phyloP scores from a whole-genome alignment of 2,888 invertebrate species.

The Caenorhabditis sp. region DNA sequence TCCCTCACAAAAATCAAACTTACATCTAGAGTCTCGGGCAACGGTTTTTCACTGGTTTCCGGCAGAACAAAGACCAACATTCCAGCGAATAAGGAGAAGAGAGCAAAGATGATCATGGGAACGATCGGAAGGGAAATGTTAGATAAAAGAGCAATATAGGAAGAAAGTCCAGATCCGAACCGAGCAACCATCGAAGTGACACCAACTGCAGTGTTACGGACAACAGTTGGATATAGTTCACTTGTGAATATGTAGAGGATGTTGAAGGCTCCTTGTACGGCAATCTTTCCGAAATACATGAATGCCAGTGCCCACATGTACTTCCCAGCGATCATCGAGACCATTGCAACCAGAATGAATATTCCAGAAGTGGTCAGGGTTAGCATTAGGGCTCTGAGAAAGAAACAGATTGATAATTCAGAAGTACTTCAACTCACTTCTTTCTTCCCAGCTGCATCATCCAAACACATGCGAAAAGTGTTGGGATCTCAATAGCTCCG shows the following conservation, averaged over 20 bases:
- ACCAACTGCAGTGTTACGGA: conserved; percentile 82
- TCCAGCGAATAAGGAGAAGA: conserved; percentile 83
- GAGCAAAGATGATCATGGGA: conserved; percentile 83
- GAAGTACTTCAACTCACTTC: conserved; percentile 57
- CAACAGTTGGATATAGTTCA: conserved; percentile 83
- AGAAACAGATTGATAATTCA: background rate
- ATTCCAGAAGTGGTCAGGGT: conserved; percentile 80
- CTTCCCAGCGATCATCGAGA: conserved; percentile 70
- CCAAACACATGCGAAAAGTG: conserved; percentile 81
- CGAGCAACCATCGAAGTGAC: conserved; percentile 81
- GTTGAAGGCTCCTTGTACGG: conserved; percentile 83
- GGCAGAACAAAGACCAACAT: conserved; percentile 81
- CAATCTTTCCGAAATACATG: conserved; percentile 82
- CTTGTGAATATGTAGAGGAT: conserved; percentile 83
- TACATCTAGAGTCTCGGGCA: conserved; percentile 82
- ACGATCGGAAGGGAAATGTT: conserved; percentile 82
- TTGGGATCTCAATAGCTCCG: conserved; percentile 82
- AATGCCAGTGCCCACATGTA: conserved; percentile 79
- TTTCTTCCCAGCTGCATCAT: conserved; percentile 81
- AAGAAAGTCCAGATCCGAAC: conserved; percentile 82
- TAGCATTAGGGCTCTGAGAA: conserved; percentile 80
- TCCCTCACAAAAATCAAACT: conserved; percentile 19
- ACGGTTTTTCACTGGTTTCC: conserved; percentile 82
- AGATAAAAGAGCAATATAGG: conserved; percentile 82
- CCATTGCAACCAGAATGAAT: conserved; percentile 81